A percentile compares a stretch with the other conserved stretches of the same genome.
phyloP scores from a whole-genome alignment of 2,797 vertebrate genomes.

The Tapirus indicus region DNA sequence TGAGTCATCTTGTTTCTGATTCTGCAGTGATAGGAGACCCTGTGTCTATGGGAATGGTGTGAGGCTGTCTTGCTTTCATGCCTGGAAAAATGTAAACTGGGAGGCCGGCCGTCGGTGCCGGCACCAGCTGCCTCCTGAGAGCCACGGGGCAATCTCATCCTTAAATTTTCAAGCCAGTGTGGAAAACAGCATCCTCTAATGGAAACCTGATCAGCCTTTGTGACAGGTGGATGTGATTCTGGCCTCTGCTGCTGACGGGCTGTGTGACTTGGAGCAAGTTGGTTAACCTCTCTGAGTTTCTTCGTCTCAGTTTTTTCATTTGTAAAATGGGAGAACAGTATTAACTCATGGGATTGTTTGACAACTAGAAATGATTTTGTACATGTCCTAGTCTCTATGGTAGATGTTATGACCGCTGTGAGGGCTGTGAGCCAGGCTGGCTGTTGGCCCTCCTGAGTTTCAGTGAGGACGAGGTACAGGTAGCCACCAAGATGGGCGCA shows the following conservation, averaged over 20 bases:
- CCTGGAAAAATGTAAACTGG: conserved; percentile 25
- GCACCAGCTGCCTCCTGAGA: background rate
- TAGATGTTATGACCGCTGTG: background rate
- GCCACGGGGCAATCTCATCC: background rate
- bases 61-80: conserved; percentile 23
- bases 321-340: background rate
- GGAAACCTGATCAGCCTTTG: background rate
- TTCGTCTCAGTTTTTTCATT: background rate
- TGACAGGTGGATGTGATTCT: background rate
- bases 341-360: background rate
- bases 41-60: conserved; percentile 50
- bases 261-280: conserved; percentile 22
- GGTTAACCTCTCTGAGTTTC: background rate
- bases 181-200: background rate
- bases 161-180: background rate
- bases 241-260: background rate
- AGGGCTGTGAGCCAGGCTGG: background rate
- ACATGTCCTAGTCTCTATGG: background rate
- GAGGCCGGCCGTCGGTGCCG: background rate
- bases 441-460: background rate
- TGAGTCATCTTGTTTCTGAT: conserved; percentile 58
- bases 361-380: background rate
- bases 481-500: background rate
- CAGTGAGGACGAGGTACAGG: background rate
- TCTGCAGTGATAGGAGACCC: conserved; percentile 18